Base-by-base conservation (phyloP, 2,888 invertebrate species). In the Meteorus colon region DNA sequence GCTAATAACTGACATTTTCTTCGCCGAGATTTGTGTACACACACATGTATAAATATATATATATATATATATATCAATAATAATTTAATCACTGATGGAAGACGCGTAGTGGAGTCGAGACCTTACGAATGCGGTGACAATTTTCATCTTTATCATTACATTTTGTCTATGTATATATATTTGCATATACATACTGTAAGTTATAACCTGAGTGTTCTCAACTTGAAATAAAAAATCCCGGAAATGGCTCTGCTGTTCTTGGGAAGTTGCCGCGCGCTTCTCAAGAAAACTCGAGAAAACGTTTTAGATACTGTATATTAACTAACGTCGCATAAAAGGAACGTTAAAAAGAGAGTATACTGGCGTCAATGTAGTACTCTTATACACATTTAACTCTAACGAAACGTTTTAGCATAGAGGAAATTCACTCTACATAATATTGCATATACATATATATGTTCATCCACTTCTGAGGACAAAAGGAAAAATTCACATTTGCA, bases 261-360 rank as follows among this genome's bases (percentile, higher is more conserved):
- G 62, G 70, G 66, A 76, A 80, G 79, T 82, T 81, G 78, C 75
- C 77, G 24, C 19, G 77, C 75, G 71, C 77, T 81, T 81, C 77
- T 79, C 78, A 70, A 14, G 31, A 10, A 82, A 81, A 82, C 78
- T 82, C 81, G 78, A 19, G 55, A 79, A 78, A 81, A 79, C 79
- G 78, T 78, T 82, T 80, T 80, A 81, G 62, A 80, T 55, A 68
- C 45, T 73, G 72, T 60, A 60, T n/a, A 72, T 75, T 66, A 70
- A 65, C 19, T n/a, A 27, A 27, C 70, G 70, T 70, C 60, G 59
- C 27, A 41, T 29, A 55, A n/a, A 24, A 60, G 48, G 8, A 37
- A 34, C 19, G 34, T 59, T 37, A 14, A 0, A 60, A 12, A 19
- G n/a, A 29, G 51, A 19, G 34, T 41, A 24, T 24, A 37, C 37